Base-by-base conservation (phyloP, 1,140 invertebrate species). In the Chelonus insularis region DNA sequence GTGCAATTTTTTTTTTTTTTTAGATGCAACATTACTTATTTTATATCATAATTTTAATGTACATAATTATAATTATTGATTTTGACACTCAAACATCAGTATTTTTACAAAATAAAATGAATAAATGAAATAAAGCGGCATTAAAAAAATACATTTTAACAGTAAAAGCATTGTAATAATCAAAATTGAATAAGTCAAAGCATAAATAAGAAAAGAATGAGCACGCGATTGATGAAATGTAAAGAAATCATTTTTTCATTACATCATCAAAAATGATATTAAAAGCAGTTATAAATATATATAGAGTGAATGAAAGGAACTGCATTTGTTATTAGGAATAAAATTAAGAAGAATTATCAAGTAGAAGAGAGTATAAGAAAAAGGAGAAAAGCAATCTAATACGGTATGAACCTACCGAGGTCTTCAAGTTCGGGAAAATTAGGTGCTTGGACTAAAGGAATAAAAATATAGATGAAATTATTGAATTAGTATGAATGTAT, bases 401-500 rank as follows among this genome's bases (percentile, higher is more conserved):
- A 81, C 77, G 76, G 71, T 74, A 77, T 75, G 74, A 78, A 88
- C 86, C 82, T 88, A 88, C 87, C 87, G 82, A 88, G 81, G 73
- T 80, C 84, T 83, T 87, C 86, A 72, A 88, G 84, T 76, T 84
- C 83, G 81, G 86, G 86, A 83, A 86, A 86, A 83, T 87, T 84
- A 80, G 86, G 86, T 83, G 87, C 86, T 82, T 86, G 85, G 80
- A 88, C 87, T 88, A 85, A 80, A 83, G 77, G 81, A 81, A 78
- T 73, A 79, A 81, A 74, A 74, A 82, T 81, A 74, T 72, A 81
- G 71, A 81, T 78, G 76, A 78, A 34, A 79, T 77, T 75, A 71
- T 69, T 76, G 57, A 64, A 77, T 79, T 79, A 76, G 71, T 78
- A 73, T 75, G 74, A 72, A 25, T 45, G 37, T 64, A 29, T 29